A percentile compares a stretch with the other conserved stretches of the same genome.
These are phyloP conservation scores for Hypsopygia costalis DNA, from an alignment of 2,888 invertebrate genomes.

Conservation along the genomic window DNA sequence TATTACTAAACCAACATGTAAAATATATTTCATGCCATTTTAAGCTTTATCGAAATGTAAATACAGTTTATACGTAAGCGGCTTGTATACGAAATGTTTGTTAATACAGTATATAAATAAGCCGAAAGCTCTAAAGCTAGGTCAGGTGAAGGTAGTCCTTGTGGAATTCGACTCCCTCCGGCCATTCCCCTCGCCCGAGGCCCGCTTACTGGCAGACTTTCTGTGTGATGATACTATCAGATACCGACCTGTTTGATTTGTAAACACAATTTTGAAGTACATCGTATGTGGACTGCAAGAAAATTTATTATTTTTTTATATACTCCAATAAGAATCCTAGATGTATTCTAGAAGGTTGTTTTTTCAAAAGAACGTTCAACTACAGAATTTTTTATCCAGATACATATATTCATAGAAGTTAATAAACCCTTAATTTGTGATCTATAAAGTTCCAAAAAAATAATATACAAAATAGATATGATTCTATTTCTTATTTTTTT, in stretches of 20 bases:
- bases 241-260: constrained; percentile 2
- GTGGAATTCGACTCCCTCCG: constrained; percentile 50
- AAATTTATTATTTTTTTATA: too few relatives aligned
- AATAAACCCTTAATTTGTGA: too few relatives aligned
- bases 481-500: too few relatives aligned
- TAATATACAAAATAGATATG: too few relatives aligned
- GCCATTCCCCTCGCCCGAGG: constrained; percentile 20
- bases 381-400: too few relatives aligned
- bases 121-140: constrained; percentile 37
- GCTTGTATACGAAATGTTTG: background rate
- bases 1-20: too few relatives aligned
- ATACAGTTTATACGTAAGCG: background rate
- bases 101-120: constrained; percentile 26
- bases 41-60: background rate
- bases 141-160: constrained; percentile 63
- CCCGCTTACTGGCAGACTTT: constrained; percentile 20
- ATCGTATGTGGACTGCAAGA: too few relatives aligned
- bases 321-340: too few relatives aligned
- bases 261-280: constrained; percentile 2
- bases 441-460: too few relatives aligned
- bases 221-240: constrained; percentile 19
- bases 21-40: background rate
- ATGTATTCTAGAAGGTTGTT: too few relatives aligned
- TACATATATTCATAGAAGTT: too few relatives aligned
- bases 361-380: too few relatives aligned